phyloP scores from a whole-genome alignment of 2,113 vertebrate genomes.

The Zosterops pallidus region DNA sequence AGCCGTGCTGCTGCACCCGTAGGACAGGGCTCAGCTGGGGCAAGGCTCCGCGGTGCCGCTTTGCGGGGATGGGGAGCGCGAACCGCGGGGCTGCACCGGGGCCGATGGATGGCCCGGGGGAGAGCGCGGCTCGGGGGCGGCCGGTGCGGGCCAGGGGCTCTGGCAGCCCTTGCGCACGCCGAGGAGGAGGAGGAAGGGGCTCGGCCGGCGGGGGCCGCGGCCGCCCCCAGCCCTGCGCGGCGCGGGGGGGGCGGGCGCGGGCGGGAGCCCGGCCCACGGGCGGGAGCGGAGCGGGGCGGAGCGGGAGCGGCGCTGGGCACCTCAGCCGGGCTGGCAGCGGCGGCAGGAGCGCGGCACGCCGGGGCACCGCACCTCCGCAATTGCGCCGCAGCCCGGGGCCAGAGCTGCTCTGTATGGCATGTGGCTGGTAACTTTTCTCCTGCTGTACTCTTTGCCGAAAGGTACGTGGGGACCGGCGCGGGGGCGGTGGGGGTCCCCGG shows the following conservation, averaged over 20 bases:
- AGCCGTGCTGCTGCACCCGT: not conserved
- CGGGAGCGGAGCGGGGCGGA: too few species aligned
- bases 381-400: slow-evolving; percentile 90
- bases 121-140: not conserved
- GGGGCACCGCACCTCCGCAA: slow-evolving; percentile 87
- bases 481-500: not conserved
- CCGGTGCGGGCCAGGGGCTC: not conserved
- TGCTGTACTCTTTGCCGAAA: slow-evolving; percentile 97
- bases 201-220: not conserved
- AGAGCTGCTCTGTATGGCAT: slow-evolving; percentile 96
- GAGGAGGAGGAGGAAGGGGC: not conserved
- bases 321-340: slow-evolving; percentile 11
- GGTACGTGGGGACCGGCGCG: slow-evolving; percentile 71
- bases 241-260: not conserved
- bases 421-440: slow-evolving; percentile 99
- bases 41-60: not conserved
- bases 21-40: not conserved
- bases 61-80: not conserved
- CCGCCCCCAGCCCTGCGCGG: not conserved
- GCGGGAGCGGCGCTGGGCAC: too few species aligned
- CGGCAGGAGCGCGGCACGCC: slow-evolving; percentile 83
- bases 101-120: not conserved
- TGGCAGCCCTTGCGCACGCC: not conserved
- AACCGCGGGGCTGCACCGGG: not conserved
- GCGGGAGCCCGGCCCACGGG: too few species aligned